Evolutionary conservation across 2,888 invertebrate species (phyloP), one percentile per base, ranked within the genome.

Genomic region (Tenthredo livida): DNA sequence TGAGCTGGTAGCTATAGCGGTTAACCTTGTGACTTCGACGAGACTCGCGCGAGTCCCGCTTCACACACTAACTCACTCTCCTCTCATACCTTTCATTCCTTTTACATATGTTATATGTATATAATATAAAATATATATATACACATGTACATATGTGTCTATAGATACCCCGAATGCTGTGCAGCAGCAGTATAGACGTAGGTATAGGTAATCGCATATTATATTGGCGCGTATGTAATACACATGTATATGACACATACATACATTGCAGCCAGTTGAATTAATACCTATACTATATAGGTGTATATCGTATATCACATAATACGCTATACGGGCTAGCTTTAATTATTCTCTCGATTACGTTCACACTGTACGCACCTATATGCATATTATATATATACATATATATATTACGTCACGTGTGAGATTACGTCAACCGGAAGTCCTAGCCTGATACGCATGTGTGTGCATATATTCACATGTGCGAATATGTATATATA

Each of bases 21-120:
- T 75, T 47, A 37, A 47, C 73, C 73, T 75, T 75, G 73, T 47
- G 73, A 75, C 43, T 75, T 21, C 47, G 47, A 29, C 73, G 73
- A 75, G 40, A 37, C 70, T 33, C 33, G 33, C 37, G 21, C 29
- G 70, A 29, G 70, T 70, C 70, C 33, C 33, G 37, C 37, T 2
- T 70, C 70, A 17, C 70, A 70, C 70, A 70, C 33, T 70, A 37
- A 15, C 70, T 37, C 37, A 37, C n/a, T 0, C 5, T 70, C 12
- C n/a, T 37, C 70, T 33, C 61, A 25, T 61, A 61, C 50, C 50
- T 50, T n/a, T 50, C 50, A n/a, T 50, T 50, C 50, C 17, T 50
- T 50, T 50, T 50, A 50, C 47, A 47, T 47, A 15, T 47, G 12
- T 47, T 47, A 43, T n/a, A 58, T 17, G 7, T n/a, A 21, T 58